Evolutionary conservation across 2,797 vertebrate species (phyloP).

Genomic region (Channallabes apus): DNA sequence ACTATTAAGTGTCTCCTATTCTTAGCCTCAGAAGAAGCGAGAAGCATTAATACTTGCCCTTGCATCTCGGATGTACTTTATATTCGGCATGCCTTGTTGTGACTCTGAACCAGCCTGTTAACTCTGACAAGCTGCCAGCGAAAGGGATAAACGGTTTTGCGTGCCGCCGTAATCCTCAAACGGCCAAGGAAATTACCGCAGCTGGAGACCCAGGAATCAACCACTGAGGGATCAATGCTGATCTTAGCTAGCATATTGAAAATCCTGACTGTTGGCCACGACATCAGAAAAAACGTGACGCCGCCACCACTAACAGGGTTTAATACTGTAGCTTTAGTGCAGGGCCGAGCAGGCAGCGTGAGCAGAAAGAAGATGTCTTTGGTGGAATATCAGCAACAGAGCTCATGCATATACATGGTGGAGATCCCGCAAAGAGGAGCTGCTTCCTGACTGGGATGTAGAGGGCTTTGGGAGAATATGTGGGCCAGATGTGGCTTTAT

Average conservation of each 20-base stretch:
- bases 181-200: not conserved
- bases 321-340: not conserved
- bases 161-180: not conserved
- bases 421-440: constrained; percentile 35
- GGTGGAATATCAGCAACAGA: constrained; percentile 20
- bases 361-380: not conserved
- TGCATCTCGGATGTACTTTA: not conserved
- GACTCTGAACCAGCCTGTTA: not conserved
- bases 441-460: constrained; percentile 43
- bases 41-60: constrained; percentile 16
- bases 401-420: constrained; percentile 46
- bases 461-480: constrained; percentile 38
- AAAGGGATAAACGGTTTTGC: not conserved
- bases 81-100: not conserved
- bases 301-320: not conserved
- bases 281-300: not conserved
- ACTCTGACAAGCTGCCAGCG: constrained; percentile 3
- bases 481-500: constrained; percentile 43
- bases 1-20: not conserved
- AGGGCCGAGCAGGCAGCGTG: not conserved
- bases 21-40: not conserved
- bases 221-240: not conserved
- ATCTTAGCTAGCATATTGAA: not conserved
- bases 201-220: not conserved
- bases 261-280: constrained; percentile 1